Conservation (phyloP, 2,888 invertebrate species). For the Diplazon laetatorius region DNA sequence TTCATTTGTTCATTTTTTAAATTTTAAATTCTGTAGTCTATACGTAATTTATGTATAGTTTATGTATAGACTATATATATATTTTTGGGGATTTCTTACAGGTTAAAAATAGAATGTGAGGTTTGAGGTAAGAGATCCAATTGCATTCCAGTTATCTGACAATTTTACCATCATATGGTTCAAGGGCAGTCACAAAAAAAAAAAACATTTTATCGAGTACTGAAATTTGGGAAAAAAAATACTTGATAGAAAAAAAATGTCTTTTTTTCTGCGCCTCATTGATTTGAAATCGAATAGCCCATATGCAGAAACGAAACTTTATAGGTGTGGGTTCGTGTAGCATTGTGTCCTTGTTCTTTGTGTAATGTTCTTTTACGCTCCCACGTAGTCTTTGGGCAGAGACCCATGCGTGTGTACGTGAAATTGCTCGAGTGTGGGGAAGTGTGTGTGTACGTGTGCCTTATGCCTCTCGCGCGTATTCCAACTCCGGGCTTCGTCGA, state of each 20-base stretch:
- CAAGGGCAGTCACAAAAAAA: no score
- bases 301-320: slow-evolving; percentile 26
- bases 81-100: no score
- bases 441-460: slow-evolving; percentile 14
- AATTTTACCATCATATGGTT: no score
- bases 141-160: no score
- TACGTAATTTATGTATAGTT: no score
- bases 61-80: no score
- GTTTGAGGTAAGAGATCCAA: no score
- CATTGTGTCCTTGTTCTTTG: slow-evolving; percentile 29
- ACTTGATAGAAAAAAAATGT: background rate
- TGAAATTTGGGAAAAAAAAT: no score
- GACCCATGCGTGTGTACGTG: slow-evolving; percentile 12
- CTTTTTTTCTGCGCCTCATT: background rate
- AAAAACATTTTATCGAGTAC: no score
- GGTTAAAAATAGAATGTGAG: no score
- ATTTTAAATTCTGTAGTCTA: no score
- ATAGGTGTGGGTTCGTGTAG: background rate
- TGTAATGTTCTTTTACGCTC: slow-evolving; percentile 41
- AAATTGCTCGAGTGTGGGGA: slow-evolving; percentile 2
- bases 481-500: slow-evolving; percentile 29
- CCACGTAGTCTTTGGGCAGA: slow-evolving; percentile 13
- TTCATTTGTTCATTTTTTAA: no score
- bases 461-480: slow-evolving; percentile 20
- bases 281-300: background rate